Base-by-base conservation (phyloP, 2,888 invertebrate genomes). In the Graphium colonna region DNA sequence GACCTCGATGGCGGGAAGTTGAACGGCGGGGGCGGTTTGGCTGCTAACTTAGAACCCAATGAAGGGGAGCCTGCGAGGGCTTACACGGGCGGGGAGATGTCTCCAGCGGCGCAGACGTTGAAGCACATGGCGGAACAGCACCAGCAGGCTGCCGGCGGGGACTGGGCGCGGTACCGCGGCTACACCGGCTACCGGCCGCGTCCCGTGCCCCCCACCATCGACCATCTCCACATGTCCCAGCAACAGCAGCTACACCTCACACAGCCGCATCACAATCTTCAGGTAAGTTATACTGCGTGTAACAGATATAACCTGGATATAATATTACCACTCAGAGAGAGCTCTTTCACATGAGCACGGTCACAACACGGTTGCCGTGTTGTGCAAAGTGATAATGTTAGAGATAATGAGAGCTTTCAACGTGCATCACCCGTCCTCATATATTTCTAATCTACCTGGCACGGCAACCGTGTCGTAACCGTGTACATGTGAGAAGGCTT, bases 111-210 rank as follows among this genome's bases (percentile, higher is more conserved):
- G 45, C 97, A 98, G 86, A 98, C 97, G 0, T 90, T 98, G 49
- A 98, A 98, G 77, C 97, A 98, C 72, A 97, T 98, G 97, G 98
- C 98, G 36, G 97, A 98, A 77, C 98, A 98, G 79, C 98, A 98
- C 82, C 97, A 97, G 84, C 96, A 96, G 82, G 86, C 85, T 56
- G 73, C 87, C 26, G 88, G 86, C 75, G 94, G 94, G 3, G 91
- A 91, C 75, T 92, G 85, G 75, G 75, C 77, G 59, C 81, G 87
- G 51, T 87, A 81, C 90, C 93, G 87, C 42, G 79, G 77, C 81
- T 93, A 79, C 90, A 91, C 75, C 90, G 67, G 79, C 49, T 84
- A 85, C 68, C 75, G 91, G 50, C 75, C 90, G 65, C 88, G 88
- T 53, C 79, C 74, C 62, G 77, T 73, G 68, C 87, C 75, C 54